Evolutionary conservation across 2,113 vertebrate species (phyloP).

Genomic region (Neolamprologus devosi): DNA sequence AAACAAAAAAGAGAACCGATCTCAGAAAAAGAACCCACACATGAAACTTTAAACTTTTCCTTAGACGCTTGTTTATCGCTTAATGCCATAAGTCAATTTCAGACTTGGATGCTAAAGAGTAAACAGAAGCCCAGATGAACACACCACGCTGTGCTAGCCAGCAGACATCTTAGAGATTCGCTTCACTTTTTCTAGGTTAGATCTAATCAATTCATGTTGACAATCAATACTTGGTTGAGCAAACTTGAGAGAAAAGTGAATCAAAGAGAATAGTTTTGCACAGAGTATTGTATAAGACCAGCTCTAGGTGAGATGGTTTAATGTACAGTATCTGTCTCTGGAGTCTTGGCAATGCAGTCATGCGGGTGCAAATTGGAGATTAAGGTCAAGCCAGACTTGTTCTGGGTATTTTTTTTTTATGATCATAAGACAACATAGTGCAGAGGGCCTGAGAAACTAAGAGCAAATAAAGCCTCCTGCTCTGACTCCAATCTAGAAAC

Average conservation of each 20-base stretch:
- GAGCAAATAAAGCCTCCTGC: neutral
- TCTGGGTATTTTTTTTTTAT: neutral
- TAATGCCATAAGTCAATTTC: neutral
- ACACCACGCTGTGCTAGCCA: neutral
- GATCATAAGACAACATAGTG: neutral
- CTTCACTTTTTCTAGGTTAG: constrained; percentile 29
- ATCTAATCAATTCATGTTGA: constrained; percentile 41
- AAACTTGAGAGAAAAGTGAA: constrained; percentile 21
- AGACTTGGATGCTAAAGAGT: neutral
- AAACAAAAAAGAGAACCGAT: neutral
- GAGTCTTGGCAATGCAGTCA: neutral
- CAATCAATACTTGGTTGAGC: constrained; percentile 41
- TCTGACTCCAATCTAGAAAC: neutral
- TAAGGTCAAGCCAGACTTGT: neutral
- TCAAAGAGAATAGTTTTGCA: constrained; percentile 29
- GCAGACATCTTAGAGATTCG: constrained; percentile 10
- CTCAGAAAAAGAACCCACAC: neutral
- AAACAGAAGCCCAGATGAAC: neutral
- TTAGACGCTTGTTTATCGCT: neutral
- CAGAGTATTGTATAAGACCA: neutral
- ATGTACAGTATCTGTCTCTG: neutral
- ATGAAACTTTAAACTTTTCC: neutral
- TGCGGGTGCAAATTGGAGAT: neutral
- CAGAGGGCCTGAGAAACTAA: neutral
- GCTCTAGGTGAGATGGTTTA: neutral